phyloP scores from a whole-genome alignment of 2,113 vertebrate genomes.

The Panthera leo region DNA sequence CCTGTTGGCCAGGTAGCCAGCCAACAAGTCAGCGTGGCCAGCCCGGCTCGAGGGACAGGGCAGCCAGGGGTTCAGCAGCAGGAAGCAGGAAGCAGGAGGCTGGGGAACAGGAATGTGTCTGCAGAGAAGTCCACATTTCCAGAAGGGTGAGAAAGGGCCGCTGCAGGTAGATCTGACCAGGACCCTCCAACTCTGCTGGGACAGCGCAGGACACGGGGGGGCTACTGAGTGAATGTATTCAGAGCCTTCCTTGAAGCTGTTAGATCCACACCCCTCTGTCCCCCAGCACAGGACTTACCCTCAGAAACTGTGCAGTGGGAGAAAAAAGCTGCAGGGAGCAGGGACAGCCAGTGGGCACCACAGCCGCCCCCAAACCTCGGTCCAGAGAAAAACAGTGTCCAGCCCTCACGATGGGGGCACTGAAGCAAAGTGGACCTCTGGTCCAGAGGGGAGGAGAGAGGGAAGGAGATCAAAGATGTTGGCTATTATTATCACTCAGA shows the following conservation, averaged over 20 bases:
- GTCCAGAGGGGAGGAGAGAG: not conserved
- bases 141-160: not conserved
- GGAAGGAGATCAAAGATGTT: not conserved
- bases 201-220: fast-evolving
- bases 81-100: not conserved
- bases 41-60: not conserved
- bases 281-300: fast-evolving
- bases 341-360: too few relatives aligned
- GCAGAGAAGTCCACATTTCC: not conserved
- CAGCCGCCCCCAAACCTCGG: not conserved
- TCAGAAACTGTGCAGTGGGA: not conserved
- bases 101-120: not conserved
- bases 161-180: not conserved
- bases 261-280: not conserved
- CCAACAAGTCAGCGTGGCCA: not conserved
- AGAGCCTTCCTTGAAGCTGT: not conserved
- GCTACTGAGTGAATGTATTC: not conserved
- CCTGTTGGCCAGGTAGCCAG: not conserved
- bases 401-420: too few relatives aligned
- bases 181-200: not conserved
- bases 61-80: fast-evolving
- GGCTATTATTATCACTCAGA: not conserved
- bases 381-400: not conserved
- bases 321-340: not conserved
- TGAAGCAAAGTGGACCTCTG: not conserved